Conservation (phyloP, 2,113 vertebrate species). For the Piliocolobus tephrosceles region DNA sequence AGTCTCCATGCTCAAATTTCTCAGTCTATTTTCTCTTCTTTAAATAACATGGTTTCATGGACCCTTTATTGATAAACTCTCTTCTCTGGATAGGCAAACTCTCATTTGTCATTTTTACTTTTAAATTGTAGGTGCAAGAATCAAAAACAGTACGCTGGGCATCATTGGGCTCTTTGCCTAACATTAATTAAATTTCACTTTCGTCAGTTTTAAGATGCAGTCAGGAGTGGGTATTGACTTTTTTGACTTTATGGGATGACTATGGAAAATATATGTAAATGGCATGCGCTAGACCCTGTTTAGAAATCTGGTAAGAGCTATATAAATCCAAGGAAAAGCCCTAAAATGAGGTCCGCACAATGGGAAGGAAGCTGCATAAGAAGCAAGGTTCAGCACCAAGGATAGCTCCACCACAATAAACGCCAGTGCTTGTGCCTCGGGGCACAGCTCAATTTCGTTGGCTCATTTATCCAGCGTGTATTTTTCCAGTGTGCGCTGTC, state of each 20-base stretch:
- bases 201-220: neutral
- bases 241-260: neutral
- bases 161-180: neutral
- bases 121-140: neutral
- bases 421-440: neutral
- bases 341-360: neutral
- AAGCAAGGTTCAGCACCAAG: neutral
- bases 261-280: neutral
- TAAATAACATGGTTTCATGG: neutral
- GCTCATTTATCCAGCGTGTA: neutral
- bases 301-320: neutral
- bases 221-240: neutral
- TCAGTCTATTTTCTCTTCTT: neutral
- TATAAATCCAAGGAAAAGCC: neutral
- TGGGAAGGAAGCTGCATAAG: neutral
- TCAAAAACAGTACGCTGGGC: neutral
- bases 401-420: neutral
- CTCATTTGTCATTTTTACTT: neutral
- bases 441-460: neutral
- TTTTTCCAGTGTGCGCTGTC: neutral
- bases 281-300: neutral
- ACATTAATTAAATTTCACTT: neutral
- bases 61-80: neutral
- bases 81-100: neutral
- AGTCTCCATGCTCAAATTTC: neutral